Evolutionary conservation across 2,113 vertebrate species (phyloP), one percentile per base, ranked within the genome.

Genomic region (Leiothrix lutea): DNA sequence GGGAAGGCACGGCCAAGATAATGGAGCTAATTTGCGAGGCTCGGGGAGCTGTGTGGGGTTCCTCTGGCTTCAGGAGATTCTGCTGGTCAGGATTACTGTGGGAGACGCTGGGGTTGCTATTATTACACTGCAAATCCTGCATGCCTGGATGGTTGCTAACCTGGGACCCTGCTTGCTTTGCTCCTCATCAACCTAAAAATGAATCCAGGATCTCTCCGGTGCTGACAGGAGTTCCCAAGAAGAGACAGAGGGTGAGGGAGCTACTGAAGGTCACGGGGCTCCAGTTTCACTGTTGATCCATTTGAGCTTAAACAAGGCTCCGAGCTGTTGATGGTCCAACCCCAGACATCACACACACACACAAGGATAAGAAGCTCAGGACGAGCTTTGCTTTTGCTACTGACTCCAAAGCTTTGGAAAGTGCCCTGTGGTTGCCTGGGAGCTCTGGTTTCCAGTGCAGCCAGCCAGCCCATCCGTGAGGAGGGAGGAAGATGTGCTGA

Each of bases 341-440:
- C 74, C 44, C 36, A 71, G 78, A 5, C 35, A 17, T 25, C 44
- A 22, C 7, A 36, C 53, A n/a, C 53, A n/a, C 6, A 28, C n/a
- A 12, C 21, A 29, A 38, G 58, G 86, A 35, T 4, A 54, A 57
- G 77, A 11, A 78, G 79, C 53, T 86, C 45, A 42, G 38, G 80
- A 78, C 33, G 42, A 69, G 33, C 28, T 14, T 51, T 69, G 36
- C 62, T 47, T 90, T 71, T 79, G 75, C 50, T 36, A 2, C 45
- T 31, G 92, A 29, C 38, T 69, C 45, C 5, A 25, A 74, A 87
- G 84, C 80, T 94, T 93, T 91, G 93, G 92, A 60, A 94, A 74
- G 33, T 50, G 77, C 0, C 0, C 56, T 0, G 0, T 21, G 31
- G 62, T 48, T 90, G 90, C 88, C 79, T 40, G 26, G 92, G 64